Base-by-base conservation (phyloP, 2,888 invertebrate species). In the Cecidostiba fungosa region DNA sequence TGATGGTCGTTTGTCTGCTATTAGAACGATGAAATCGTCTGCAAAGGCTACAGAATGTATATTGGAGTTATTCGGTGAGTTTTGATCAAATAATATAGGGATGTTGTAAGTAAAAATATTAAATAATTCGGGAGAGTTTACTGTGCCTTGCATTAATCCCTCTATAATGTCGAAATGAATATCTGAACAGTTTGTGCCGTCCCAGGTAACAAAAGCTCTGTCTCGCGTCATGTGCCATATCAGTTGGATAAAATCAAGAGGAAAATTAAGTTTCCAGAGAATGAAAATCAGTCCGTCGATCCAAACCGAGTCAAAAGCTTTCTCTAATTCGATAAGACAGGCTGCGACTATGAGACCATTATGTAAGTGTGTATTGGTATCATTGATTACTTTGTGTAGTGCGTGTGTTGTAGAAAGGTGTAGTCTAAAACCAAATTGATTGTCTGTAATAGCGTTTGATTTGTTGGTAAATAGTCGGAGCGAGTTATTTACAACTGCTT, bases 91-190 rank as follows among this genome's bases (percentile, higher is more conserved):
- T 1, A 85, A 29, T 0, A 86, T 88, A 3, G 88, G 79, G 0
- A 89, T 50, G 14, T 85, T 84, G 16, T 59, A 43, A 1, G 78
- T 88, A 47, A 69, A 87, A 1, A 88, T 87, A 32, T 87, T 88
- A 47, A 88, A 89, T 10, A 89, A 26, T 1, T 87, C n/a, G 1
- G 88, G 88, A 0, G 89, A 87, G 12, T 84, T 88, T 0, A 89
- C 86, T 0, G 87, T 87, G 10, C 87, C 87, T 47, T 89, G 88
- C 29, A 87, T 86, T 1, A 88, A 77, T 0, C 88, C 88, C 47
- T 88, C 86, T 19, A 54, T n/a, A 5, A 84, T 79, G 4, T 4
- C 5, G 16, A 54, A 62, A 62, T 5, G 1, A 12, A 69, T 69
- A 6, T 12, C 5, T 6, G 29, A 83, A 0, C 2, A 16, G 47